Conservation (phyloP, 2,797 vertebrate species). For the Luscinia luscinia region DNA sequence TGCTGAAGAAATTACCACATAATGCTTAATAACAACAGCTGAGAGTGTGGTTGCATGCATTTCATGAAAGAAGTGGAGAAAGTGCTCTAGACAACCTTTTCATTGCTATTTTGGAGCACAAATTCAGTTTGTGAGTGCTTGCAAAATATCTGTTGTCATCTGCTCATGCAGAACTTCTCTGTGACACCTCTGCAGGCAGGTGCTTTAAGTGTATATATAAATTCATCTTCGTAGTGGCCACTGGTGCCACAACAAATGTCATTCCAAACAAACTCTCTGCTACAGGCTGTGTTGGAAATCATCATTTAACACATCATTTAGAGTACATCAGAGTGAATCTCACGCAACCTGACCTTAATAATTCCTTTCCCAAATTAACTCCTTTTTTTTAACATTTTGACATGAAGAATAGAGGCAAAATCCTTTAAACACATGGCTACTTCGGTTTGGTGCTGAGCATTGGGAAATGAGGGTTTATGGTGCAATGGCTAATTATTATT, state of each 20-base stretch:
- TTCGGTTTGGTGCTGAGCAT: neutral
- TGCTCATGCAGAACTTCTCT: conserved; percentile 61
- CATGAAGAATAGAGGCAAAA: conserved; percentile 36
- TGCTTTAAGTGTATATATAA: conserved; percentile 54
- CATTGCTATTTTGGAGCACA: neutral
- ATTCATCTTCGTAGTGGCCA: conserved; percentile 63
- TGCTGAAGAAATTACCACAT: neutral
- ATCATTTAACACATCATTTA: conserved; percentile 75
- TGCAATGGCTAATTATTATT: neutral
- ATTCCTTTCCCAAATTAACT: conserved; percentile 61
- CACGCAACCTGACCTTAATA: conserved; percentile 50
- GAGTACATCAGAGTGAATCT: conserved; percentile 71
- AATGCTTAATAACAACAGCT: neutral
- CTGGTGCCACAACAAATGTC: conserved; percentile 62
- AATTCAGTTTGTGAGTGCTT: neutral
- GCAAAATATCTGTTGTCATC: conserved; percentile 59
- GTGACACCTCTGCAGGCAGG: conserved; percentile 63
- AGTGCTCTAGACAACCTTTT: neutral
- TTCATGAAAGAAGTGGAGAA: neutral
- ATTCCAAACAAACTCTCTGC: conserved; percentile 72
- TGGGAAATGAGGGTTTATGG: neutral
- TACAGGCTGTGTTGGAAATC: conserved; percentile 67
- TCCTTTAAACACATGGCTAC: conserved; percentile 2
- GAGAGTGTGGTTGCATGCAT: neutral
- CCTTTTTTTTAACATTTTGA: conserved; percentile 53